Evolutionary conservation across 2,888 invertebrate genomes (phyloP).

Genomic region (Melolontha melolontha): DNA sequence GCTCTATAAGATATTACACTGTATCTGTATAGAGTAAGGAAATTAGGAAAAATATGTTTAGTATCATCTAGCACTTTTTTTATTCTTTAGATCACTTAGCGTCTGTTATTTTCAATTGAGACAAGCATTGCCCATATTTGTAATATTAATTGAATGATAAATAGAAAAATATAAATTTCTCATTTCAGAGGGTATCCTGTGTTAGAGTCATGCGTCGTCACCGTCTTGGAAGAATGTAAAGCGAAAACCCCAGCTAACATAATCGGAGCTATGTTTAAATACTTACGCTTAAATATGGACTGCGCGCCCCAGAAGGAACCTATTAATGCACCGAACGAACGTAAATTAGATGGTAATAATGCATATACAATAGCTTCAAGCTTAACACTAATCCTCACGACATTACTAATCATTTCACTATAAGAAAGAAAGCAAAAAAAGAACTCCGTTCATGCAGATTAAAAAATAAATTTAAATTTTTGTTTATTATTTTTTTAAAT

Average conservation of each 20-base stretch:
- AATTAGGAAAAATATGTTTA: too few species aligned
- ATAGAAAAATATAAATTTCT: constrained; percentile 1
- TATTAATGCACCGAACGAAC: constrained; percentile 9
- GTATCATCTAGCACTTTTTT: too few species aligned
- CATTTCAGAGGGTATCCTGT: constrained; percentile 69
- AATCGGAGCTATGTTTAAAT: constrained; percentile 80
- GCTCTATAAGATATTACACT: too few species aligned
- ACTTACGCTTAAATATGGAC: constrained; percentile 75
- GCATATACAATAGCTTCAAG: constrained; percentile 14
- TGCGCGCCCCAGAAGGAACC: constrained; percentile 62
- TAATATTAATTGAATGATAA: not conserved
- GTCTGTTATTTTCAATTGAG: too few species aligned
- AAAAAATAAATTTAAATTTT: not conserved
- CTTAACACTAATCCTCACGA: constrained; percentile 4
- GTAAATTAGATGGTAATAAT: constrained; percentile 31
- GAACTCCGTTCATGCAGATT: not conserved
- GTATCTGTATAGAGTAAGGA: too few species aligned
- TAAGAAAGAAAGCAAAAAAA: not conserved
- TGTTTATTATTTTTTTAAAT: too few species aligned
- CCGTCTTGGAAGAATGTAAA: constrained; percentile 73
- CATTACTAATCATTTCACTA: constrained; percentile 4
- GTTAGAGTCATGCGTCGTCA: constrained; percentile 72
- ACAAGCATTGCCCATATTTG: too few species aligned
- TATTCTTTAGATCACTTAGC: too few species aligned
- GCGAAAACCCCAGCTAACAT: constrained; percentile 86